Evolutionary conservation across 2,888 invertebrate species (phyloP).

Genomic region (Xiphydria camelus): DNA sequence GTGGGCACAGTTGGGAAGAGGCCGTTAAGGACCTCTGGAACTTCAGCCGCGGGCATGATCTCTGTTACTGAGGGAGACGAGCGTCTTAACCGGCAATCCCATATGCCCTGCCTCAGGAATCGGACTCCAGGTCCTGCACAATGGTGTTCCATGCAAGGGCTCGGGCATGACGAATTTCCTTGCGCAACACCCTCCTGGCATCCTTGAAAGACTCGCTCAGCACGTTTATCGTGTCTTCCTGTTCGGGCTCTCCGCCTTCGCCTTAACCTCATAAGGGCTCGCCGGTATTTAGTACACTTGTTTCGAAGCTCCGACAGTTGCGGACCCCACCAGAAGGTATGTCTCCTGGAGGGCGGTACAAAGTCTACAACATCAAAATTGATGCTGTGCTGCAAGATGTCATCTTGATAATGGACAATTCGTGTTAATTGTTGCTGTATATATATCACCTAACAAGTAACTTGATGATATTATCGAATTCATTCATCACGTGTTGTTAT

Average conservation of each 20-base stretch:
- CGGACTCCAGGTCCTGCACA: background rate
- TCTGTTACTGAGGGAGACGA: background rate
- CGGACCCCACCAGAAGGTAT: background rate
- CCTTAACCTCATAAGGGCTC: background rate
- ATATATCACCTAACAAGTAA: too few species aligned
- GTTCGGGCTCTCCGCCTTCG: background rate
- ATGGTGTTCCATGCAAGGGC: background rate
- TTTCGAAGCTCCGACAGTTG: background rate
- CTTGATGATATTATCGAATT: too few species aligned
- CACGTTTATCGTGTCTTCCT: background rate
- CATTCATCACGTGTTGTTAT: too few species aligned
- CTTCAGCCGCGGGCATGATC: background rate
- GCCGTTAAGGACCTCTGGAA: background rate
- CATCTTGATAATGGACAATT: too few species aligned
- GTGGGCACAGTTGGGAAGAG: too few species aligned
- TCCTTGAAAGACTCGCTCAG: background rate
- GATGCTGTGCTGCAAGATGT: too few species aligned
- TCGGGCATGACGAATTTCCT: background rate
- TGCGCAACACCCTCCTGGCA: background rate
- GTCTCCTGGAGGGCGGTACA: background rate
- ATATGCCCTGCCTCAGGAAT: background rate
- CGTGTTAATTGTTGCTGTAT: too few species aligned
- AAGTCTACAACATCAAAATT: too few species aligned
- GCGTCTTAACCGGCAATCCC: background rate
- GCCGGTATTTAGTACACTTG: background rate